phyloP scores from a whole-genome alignment of 1,140 invertebrate species.

The Kradibia gibbosae region DNA sequence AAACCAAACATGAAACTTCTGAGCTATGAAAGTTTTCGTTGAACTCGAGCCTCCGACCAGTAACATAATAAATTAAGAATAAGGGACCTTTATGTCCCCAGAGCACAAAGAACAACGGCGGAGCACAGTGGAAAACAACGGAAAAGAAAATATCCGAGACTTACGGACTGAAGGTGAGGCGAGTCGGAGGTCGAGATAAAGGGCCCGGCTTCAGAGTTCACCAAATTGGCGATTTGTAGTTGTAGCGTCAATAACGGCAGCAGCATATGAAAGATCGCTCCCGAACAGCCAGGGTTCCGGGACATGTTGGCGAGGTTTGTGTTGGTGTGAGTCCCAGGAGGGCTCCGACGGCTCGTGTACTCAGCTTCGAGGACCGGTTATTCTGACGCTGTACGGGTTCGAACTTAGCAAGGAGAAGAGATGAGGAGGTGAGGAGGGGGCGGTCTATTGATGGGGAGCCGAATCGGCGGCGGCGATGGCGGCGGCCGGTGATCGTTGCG shows the following conservation, averaged over 20 bases:
- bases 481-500: conserved; percentile 18
- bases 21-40: conserved; percentile 4
- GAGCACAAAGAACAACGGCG: no score
- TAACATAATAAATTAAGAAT: no score
- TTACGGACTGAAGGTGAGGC: conserved; percentile 26
- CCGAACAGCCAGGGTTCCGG: neutral
- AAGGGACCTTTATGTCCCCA: no score
- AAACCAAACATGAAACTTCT: neutral
- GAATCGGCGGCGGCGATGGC: neutral
- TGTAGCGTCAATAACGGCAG: no score
- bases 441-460: neutral
- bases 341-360: neutral
- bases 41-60: neutral
- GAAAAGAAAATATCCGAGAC: neutral
- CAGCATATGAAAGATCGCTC: neutral
- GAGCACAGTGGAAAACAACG: no score
- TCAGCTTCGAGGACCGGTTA: neutral
- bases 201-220: neutral
- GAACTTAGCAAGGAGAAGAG: no score
- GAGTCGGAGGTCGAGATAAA: neutral
- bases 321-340: neutral
- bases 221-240: neutral
- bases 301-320: conserved; percentile 33
- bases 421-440: neutral
- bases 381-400: neutral